These are phyloP conservation scores for Pachyuromys duprasi DNA, from an alignment of 2,797 vertebrate genomes.

Conservation along the genomic window DNA sequence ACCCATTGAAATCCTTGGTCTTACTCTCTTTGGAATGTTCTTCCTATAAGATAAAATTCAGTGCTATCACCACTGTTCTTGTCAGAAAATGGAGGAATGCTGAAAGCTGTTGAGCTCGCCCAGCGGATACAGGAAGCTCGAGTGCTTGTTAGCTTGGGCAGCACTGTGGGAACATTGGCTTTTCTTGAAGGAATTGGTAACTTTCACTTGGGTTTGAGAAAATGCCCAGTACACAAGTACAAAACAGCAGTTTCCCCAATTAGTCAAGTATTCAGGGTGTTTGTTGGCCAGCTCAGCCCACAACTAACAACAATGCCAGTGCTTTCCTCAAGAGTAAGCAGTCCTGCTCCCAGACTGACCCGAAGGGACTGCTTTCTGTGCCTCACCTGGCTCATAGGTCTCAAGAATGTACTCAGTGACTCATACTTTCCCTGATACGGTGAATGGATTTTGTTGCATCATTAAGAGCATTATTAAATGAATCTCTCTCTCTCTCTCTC, in stretches of 20 bases:
- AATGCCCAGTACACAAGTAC: neutral
- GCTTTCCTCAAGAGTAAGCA: neutral
- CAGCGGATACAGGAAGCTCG: neutral
- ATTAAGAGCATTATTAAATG: neutral
- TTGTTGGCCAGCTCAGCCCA: slow-evolving; percentile 40
- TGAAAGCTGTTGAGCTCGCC: neutral
- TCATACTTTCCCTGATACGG: neutral
- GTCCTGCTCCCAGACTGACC: neutral
- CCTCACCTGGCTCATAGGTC: neutral
- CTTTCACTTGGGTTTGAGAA: slow-evolving; percentile 1
- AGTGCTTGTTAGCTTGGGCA: slow-evolving; percentile 1
- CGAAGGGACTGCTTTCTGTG: neutral
- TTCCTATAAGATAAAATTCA: slow-evolving; percentile 17
- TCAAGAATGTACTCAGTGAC: neutral
- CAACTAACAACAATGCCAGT: neutral
- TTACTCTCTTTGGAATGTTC: slow-evolving; percentile 26
- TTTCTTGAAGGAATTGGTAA: neutral
- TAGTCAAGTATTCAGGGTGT: neutral
- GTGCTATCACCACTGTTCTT: neutral
- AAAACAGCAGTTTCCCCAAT: neutral
- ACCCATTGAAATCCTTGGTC: slow-evolving; percentile 24
- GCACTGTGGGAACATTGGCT: neutral
- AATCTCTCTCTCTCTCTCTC: too few species aligned
- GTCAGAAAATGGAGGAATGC: slow-evolving; percentile 3
- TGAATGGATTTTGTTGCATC: neutral